phyloP scores from a whole-genome alignment of 2,797 vertebrate genomes.

The Darevskia nairensis region DNA sequence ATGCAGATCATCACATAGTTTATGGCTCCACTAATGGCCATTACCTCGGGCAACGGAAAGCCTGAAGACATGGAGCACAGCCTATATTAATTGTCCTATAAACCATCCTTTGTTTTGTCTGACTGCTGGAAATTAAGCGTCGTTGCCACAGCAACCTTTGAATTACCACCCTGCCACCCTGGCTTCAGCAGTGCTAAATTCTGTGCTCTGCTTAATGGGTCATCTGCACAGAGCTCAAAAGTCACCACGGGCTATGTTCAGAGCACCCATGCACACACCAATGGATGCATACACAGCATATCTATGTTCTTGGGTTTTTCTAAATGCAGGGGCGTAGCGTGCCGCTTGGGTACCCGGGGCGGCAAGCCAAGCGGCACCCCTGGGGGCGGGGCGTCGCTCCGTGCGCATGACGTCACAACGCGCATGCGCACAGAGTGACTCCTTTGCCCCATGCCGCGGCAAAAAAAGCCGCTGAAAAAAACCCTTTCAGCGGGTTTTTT shows the following conservation, averaged over 20 bases:
- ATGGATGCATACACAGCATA: neutral
- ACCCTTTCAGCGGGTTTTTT: too few species aligned
- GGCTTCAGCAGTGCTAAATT: slow-evolving; percentile 37
- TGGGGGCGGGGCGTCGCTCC: too few species aligned
- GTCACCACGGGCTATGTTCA: neutral
- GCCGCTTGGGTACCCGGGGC: too few species aligned
- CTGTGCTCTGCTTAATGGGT: slow-evolving; percentile 10
- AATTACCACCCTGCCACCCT: slow-evolving; percentile 11
- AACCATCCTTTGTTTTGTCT: slow-evolving; percentile 43
- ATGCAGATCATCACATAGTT: slow-evolving; percentile 39
- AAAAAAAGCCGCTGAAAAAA: too few species aligned
- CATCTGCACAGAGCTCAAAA: slow-evolving; percentile 23
- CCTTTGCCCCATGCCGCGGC: too few species aligned
- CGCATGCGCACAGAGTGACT: too few species aligned
- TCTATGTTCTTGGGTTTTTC: neutral
- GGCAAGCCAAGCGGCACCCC: too few species aligned
- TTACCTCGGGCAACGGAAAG: slow-evolving; percentile 5
- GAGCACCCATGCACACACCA: neutral
- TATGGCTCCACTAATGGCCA: slow-evolving; percentile 42
- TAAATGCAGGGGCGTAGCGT: too few species aligned
- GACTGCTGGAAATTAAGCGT: slow-evolving; percentile 45
- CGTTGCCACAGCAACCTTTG: slow-evolving; percentile 38
- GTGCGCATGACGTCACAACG: too few species aligned
- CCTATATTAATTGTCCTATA: slow-evolving; percentile 42
- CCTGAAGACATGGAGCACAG: neutral